Base-by-base conservation (phyloP, 1,140 invertebrate genomes). In the Galleria mellonella region DNA sequence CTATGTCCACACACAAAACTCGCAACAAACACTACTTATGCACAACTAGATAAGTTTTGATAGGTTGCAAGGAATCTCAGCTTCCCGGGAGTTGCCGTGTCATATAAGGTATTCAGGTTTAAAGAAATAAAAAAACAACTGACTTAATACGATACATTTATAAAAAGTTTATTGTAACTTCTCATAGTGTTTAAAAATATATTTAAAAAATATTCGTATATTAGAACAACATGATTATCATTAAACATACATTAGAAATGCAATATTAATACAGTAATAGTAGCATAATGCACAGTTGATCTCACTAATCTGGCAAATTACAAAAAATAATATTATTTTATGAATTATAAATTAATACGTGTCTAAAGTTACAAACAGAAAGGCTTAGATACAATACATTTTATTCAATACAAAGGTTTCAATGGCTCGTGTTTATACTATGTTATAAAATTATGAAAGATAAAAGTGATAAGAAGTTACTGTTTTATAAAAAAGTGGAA, bases 11-110 rank as follows among this genome's bases (percentile, higher is more conserved):
- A 15, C 32, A 43, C 44, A 56, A 28, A 39, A 50, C 33, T 45
- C 46, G 30, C 42, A 23, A 23, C 6, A 23, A 3, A 23, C 17
- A 23, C 17, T 23, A 23, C 17, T 23, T 6, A 23, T 23, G 17
- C 17, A 3, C 17, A 23, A 52, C 45, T 43, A 43, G 17, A 23
- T 6, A 23, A 2, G 17, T 23, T 23, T 23, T 23, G 6, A 3
- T 23, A 23, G 17, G 17, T 6, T 6, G 2, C 17, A 23, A 23
- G 2, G 17, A 77, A 77, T 81, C 73, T 81, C 61, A 63, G 73
- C 72, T 81, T 77, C 72, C 76, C 76, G 67, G 65, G 38, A 52
- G 14, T 38, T 51, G 23, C 2, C 17, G 17, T 23, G 2, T 3
- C 17, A 6, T 23, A 23, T 23, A 23, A 23, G 36, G 36, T 27